phyloP scores from a whole-genome alignment of 2,113 vertebrate species.

The Notothenia rossii region DNA sequence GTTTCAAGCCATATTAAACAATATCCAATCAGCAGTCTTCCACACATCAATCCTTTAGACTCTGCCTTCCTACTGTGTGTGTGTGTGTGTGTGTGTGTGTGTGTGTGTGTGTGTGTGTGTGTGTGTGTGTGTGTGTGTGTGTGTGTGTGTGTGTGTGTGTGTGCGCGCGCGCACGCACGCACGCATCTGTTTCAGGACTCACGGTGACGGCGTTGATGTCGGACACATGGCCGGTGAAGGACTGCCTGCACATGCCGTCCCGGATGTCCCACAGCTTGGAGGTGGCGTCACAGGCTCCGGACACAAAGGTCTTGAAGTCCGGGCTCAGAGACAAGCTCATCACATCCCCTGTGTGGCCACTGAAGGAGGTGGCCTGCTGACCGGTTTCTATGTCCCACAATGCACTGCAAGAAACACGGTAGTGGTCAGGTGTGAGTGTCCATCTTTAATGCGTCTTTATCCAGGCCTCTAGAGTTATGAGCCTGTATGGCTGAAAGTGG shows the following conservation, averaged over 20 bases:
- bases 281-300: slow-evolving; percentile 91
- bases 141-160: not conserved
- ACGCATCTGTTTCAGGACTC: slow-evolving; percentile 84
- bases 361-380: slow-evolving; percentile 91
- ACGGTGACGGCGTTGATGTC: slow-evolving; percentile 89
- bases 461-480: not conserved
- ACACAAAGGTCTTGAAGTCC: slow-evolving; percentile 89
- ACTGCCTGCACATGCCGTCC: slow-evolving; percentile 93
- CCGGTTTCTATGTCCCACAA: slow-evolving; percentile 94
- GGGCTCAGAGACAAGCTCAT: slow-evolving; percentile 92
- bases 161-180: too few species aligned
- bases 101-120: too few species aligned
- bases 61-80: not conserved
- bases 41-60: too few species aligned
- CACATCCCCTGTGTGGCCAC: slow-evolving; percentile 91
- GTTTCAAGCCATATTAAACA: too few species aligned
- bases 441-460: not conserved
- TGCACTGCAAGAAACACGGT: slow-evolving; percentile 79
- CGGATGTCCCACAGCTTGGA: slow-evolving; percentile 93
- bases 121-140: not conserved
- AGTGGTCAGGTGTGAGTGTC: not conserved
- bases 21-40: too few species aligned
- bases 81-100: too few species aligned
- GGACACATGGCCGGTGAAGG: slow-evolving; percentile 87
- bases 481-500: not conserved